These are phyloP conservation scores for Ochlodes sylvanus DNA, from an alignment of 2,888 invertebrate species.

Conservation along the genomic window DNA sequence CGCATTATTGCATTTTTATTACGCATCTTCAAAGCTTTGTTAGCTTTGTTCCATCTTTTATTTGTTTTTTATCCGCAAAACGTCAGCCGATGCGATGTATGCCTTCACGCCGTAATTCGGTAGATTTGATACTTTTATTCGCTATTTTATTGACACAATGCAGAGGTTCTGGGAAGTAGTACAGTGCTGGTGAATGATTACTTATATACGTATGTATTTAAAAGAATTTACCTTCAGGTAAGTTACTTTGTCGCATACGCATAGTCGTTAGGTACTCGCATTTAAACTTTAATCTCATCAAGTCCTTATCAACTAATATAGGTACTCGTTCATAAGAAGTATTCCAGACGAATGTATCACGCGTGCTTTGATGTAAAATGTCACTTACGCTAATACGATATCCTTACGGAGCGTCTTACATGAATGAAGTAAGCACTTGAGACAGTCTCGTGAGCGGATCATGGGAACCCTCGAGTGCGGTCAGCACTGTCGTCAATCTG, in stretches of 20 bases:
- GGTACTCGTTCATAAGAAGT: background rate
- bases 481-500: slow-evolving; percentile 65
- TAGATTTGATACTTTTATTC: slow-evolving; percentile 64
- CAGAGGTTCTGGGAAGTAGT: slow-evolving; percentile 13
- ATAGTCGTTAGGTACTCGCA: no score
- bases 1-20: slow-evolving; percentile 81
- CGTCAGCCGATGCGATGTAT: slow-evolving; percentile 72
- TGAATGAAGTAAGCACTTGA: slow-evolving; percentile 50
- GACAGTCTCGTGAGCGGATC: slow-evolving; percentile 47
- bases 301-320: background rate
- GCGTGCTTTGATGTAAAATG: slow-evolving; percentile 3
- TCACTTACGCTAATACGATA: slow-evolving; percentile 26
- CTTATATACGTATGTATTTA: background rate
- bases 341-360: background rate
- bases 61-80: slow-evolving; percentile 74
- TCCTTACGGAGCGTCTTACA: slow-evolving; percentile 31
- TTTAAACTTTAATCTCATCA: no score
- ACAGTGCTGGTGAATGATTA: background rate
- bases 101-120: slow-evolving; percentile 78
- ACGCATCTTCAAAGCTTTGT: slow-evolving; percentile 82
- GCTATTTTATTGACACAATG: slow-evolving; percentile 27
- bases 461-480: slow-evolving; percentile 57
- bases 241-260: no score
- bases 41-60: slow-evolving; percentile 70
- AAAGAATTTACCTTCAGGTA: no score